These are phyloP conservation scores for Drosophila stalkeri DNA, from an alignment of 2,888 invertebrate species.

Conservation along the genomic window DNA sequence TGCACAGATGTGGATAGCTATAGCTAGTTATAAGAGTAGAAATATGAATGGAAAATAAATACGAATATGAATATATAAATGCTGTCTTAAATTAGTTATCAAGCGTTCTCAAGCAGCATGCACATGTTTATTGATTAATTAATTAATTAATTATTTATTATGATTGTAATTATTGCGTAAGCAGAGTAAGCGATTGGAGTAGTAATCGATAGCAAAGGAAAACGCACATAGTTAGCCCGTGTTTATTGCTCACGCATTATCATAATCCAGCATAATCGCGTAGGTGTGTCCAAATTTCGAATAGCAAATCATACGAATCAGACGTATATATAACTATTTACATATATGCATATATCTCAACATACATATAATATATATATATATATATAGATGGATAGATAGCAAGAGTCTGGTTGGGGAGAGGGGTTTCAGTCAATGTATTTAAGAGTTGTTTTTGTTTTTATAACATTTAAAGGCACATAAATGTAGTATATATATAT, in stretches of 20 bases:
- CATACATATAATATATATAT: constrained; percentile 1
- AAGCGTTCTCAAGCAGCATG: constrained; percentile 71
- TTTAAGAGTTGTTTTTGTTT: constrained; percentile 12
- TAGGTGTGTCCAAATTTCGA: constrained; percentile 49
- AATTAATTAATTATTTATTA: neutral
- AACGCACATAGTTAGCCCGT: constrained; percentile 65
- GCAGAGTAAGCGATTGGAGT: constrained; percentile 33
- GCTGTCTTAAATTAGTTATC: constrained; percentile 1
- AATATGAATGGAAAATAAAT: constrained; percentile 1
- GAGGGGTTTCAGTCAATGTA: constrained; percentile 53
- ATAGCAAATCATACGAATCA: constrained; percentile 36
- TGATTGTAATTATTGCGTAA: constrained; percentile 6
- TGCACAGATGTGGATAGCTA: constrained; percentile 10
- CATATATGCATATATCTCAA: constrained; percentile 39
- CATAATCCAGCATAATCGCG: constrained; percentile 10
- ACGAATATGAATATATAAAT: neutral
- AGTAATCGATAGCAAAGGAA: constrained; percentile 37
- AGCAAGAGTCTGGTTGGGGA: constrained; percentile 32
- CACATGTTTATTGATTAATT: constrained; percentile 19
- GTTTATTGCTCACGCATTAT: constrained; percentile 32
- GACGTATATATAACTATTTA: constrained; percentile 36
- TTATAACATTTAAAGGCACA: constrained; percentile 57
- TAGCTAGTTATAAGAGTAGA: constrained; percentile 3
- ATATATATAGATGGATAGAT: constrained; percentile 42
- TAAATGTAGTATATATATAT: constrained; percentile 23